Conservation (phyloP, 2,113 vertebrate genomes). For the Baryphthengus martii region DNA sequence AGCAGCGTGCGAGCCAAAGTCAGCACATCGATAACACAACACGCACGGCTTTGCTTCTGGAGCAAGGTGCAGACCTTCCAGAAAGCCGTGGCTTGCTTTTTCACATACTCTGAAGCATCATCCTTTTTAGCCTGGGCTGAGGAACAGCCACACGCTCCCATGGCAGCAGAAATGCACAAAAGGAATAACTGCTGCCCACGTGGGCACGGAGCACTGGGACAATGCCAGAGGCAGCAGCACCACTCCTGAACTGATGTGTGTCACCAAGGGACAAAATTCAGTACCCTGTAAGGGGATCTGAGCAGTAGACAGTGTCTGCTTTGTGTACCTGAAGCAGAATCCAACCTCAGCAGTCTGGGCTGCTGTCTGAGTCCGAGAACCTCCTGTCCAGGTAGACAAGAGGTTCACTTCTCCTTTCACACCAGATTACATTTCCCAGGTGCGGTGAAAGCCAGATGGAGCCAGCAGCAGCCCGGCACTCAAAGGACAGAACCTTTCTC, state of each 20-base stretch:
- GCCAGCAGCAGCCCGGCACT: neutral
- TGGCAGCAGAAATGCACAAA: neutral
- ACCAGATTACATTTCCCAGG: accelerated
- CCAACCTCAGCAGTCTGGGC: neutral
- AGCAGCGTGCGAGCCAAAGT: neutral
- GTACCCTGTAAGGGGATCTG: neutral
- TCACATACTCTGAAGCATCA: neutral
- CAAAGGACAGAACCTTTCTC: neutral
- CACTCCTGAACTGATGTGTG: neutral
- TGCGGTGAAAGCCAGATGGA: neutral
- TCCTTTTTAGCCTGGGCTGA: neutral
- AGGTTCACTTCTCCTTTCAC: neutral
- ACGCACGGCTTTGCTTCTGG: neutral
- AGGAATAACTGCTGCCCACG: neutral
- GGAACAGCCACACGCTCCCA: neutral
- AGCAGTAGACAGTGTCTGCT: neutral
- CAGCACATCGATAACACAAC: accelerated
- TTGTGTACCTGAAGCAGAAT: neutral
- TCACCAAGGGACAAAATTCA: neutral
- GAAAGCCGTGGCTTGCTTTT: accelerated
- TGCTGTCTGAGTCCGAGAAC: neutral
- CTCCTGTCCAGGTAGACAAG: neutral
- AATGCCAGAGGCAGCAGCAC: neutral
- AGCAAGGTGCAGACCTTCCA: neutral
- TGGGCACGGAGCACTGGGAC: neutral